A percentile compares a stretch with the other conserved stretches of the same genome.
Conservation (phyloP, 2,888 invertebrate species). For the Ophion slaviceki region DNA sequence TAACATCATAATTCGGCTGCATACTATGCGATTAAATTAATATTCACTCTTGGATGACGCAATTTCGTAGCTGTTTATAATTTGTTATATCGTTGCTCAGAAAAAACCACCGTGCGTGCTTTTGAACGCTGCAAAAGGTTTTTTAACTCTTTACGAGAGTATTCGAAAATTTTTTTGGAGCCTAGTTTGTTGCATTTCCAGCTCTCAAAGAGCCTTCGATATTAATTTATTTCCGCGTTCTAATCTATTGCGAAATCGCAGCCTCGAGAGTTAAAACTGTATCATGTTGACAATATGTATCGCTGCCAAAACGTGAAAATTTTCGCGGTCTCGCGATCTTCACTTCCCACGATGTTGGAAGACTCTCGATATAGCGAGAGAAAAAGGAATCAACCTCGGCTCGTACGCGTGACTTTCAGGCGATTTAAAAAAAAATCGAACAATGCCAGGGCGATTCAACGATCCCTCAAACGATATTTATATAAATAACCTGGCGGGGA, state of each 20-base stretch:
- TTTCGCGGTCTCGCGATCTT: conserved; percentile 19
- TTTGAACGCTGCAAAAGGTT: not conserved
- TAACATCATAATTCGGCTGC: conserved; percentile 62
- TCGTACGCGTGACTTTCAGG: conserved; percentile 17
- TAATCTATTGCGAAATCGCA: conserved; percentile 15
- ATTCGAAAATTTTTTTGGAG: not conserved
- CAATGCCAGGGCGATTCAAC: conserved; percentile 56
- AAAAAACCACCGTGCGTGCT: not conserved
- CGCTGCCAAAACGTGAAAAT: conserved; percentile 41
- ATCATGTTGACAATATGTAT: conserved; percentile 20
- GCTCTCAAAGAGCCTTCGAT: not conserved
- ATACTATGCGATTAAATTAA: conserved; percentile 2
- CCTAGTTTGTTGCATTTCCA: not conserved
- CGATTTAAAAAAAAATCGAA: conserved; percentile 21
- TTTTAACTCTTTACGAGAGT: not conserved
- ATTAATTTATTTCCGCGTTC: conserved; percentile 25
- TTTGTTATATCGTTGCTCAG: not conserved
- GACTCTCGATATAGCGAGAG: conserved; percentile 8
- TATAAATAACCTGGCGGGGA: conserved; percentile 43
- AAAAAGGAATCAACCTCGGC: not conserved
- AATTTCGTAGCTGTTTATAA: conserved; percentile 38
- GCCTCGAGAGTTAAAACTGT: conserved; percentile 32
- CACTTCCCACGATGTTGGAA: conserved; percentile 27
- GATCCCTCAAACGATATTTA: conserved; percentile 48
- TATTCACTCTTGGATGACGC: conserved; percentile 16